phyloP scores from a whole-genome alignment of 1,140 invertebrate species.

The Dreissena polymorpha region DNA sequence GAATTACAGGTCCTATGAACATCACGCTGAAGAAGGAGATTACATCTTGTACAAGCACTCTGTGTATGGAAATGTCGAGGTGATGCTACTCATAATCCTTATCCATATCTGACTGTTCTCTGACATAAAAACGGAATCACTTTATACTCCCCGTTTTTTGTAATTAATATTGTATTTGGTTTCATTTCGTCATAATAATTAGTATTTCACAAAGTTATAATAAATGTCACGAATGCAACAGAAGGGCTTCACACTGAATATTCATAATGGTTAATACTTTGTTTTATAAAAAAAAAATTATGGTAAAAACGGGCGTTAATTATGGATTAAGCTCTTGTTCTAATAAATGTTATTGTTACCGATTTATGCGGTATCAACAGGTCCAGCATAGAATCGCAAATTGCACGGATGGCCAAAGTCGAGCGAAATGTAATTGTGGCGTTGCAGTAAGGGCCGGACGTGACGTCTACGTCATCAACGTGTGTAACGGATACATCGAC shows the following conservation, averaged over 20 bases:
- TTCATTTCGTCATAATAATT: no score
- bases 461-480: slow-evolving; percentile 29
- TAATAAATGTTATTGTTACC: no score
- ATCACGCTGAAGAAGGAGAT: slow-evolving; percentile 1
- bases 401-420: slow-evolving; percentile 1
- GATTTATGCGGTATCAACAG: neutral
- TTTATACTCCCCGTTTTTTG: no score
- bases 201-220: no score
- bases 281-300: no score
- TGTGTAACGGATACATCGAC: slow-evolving; percentile 17
- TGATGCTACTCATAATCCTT: neutral
- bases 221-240: no score
- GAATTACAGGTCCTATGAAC: neutral
- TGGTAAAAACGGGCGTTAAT: no score
- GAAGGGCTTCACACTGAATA: neutral
- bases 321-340: no score
- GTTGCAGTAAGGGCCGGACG: slow-evolving; percentile 24
- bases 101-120: no score
- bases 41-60: neutral
- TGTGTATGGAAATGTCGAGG: neutral
- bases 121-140: no score
- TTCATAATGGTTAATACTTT: slow-evolving; percentile 5
- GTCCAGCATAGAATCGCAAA: slow-evolving; percentile 24
- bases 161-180: no score
- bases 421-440: slow-evolving; percentile 39